Evolutionary conservation across 2,113 vertebrate species (phyloP).

Genomic region (Tetraodon nigroviridis): DNA sequence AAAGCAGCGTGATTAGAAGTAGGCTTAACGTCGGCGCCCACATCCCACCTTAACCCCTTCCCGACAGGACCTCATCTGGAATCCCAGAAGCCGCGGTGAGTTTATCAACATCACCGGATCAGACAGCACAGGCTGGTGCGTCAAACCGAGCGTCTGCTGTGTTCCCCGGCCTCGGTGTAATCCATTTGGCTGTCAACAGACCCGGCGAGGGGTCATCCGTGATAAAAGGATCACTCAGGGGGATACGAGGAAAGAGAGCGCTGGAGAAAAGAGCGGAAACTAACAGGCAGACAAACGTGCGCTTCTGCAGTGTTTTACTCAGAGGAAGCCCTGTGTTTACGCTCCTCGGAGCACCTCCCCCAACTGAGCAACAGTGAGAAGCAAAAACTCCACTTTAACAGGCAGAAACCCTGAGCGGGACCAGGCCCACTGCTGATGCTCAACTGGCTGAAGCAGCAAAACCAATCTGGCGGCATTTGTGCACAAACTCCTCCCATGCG

Average conservation of each 20-base stretch:
- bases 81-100: conserved; percentile 47
- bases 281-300: conserved; percentile 28
- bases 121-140: conserved; percentile 23
- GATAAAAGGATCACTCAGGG: conserved; percentile 67
- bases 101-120: conserved; percentile 67
- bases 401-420: no score
- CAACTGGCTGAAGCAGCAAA: no score
- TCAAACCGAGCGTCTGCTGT: conserved; percentile 9
- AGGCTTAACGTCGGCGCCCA: conserved; percentile 49
- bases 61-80: conserved; percentile 34
- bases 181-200: conserved; percentile 68
- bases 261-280: conserved; percentile 40
- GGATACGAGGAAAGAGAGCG: conserved; percentile 40
- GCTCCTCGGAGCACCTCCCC: background rate
- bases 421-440: no score
- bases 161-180: conserved; percentile 57
- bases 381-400: no score
- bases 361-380: no score
- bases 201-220: conserved; percentile 59
- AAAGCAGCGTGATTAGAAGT: conserved; percentile 67
- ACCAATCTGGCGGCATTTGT: no score
- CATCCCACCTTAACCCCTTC: conserved; percentile 17
- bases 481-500: no score
- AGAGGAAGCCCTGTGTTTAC: conserved; percentile 3
- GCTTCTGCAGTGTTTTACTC: background rate